Conservation (phyloP, 2,888 invertebrate species). For the Troides oblongomaculatus region DNA sequence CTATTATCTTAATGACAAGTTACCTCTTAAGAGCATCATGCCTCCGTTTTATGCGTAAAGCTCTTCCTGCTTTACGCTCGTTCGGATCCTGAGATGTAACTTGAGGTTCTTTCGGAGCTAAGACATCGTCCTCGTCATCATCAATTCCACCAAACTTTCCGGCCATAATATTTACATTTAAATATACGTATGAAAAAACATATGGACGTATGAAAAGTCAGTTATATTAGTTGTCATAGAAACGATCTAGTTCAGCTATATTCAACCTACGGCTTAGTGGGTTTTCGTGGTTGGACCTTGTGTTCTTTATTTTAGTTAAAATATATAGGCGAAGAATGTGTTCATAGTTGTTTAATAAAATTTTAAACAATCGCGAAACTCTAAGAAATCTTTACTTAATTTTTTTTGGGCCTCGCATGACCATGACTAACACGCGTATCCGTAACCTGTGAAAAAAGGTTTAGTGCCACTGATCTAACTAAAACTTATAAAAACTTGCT, state of each 20-base stretch:
- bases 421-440: too few species aligned
- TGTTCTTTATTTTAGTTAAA: too few species aligned
- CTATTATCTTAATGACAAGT: neutral
- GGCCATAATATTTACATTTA: constrained; percentile 43
- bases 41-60: constrained; percentile 83
- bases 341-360: too few species aligned
- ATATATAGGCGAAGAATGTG: too few species aligned
- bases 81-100: constrained; percentile 82
- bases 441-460: too few species aligned
- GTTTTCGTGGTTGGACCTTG: too few species aligned
- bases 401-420: too few species aligned
- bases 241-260: neutral
- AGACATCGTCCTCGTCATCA: constrained; percentile 67
- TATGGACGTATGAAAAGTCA: constrained; percentile 9
- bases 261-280: too few species aligned
- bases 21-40: constrained; percentile 81
- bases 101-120: constrained; percentile 78
- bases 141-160: constrained; percentile 48
- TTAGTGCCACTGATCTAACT: too few species aligned
- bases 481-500: too few species aligned
- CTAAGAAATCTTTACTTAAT: too few species aligned
- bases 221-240: constrained; percentile 22
- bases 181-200: neutral
- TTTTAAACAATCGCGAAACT: too few species aligned
- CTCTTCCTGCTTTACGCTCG: constrained; percentile 86